Base-by-base conservation (phyloP, 1,140 invertebrate species). In the Diabrotica virgifera region DNA sequence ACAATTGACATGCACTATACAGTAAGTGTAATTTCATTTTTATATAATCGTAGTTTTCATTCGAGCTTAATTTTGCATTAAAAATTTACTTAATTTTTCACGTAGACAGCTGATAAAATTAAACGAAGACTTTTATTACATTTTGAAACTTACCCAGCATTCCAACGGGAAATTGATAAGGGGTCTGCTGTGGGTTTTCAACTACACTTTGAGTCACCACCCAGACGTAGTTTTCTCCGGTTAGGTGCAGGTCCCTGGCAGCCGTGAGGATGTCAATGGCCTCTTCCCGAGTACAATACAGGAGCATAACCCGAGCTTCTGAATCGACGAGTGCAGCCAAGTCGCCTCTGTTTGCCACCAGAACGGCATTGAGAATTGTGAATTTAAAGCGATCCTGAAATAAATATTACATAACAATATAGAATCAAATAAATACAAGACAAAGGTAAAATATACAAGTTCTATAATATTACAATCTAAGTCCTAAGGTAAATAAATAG, bases 201-300 rank as follows among this genome's bases (percentile, higher is more conserved):
- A 97, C 92, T 52, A 96, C 94, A 72, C 92, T 94, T 78, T 97
- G 93, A n/a, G 94, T 96, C 0, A 96, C 93, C 55, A 98, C 93
- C 96, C 96, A 98, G 6, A 97, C 93, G 78, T 96, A 97, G 77
- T 96, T 95, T 76, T 95, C 91, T 4, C 93, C 94, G 0, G 94
- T 96, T 53, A 97, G 87, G 69, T 94, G 92, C 67, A 94, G 84
- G 69, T 93, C 87, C 62, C 85, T 83, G 4, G 95, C 95, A 10
- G 86, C 87, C 3, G 85, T 85, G 52, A 98, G 81, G 36, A 99
- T 97, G 62, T 87, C 85, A 14, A 88, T 87, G 0, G 95, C 94
- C 78, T 96, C 94, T 70, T 91, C 88, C 64, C 90, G 85, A 9
- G 92, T 96, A 51, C 91, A 93, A 80, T 97, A 97, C 9, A 98